Evolutionary conservation across 2,888 invertebrate species (phyloP), one percentile per base, ranked within the genome.

Genomic region (Hydropsyche betteni): DNA sequence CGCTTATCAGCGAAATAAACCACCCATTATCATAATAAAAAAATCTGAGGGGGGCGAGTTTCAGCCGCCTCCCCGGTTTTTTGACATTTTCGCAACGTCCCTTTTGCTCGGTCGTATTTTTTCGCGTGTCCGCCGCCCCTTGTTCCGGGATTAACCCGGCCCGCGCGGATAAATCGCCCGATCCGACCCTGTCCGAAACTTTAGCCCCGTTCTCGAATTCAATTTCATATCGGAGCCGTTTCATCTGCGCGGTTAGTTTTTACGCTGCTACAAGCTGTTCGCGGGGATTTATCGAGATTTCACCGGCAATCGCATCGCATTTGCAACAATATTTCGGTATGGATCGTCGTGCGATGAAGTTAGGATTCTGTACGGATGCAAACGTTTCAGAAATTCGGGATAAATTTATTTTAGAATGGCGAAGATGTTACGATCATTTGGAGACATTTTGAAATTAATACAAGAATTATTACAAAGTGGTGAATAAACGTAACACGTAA

Each of bases 231-330:
- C 64, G 64, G n/a, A 36, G 36, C 36, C 14, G 64, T 64, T 64
- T 64, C 64, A 64, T 64, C 64, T 64, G 10, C 34, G 36, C n/a
- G 64, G 64, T 64, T 64, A 64, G 64, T 64, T 64, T 64, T 64
- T 36, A 64, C 64, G 36, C 36, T 36, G n/a, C 64, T 64, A 64
- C 64, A 64, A 64, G 64, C 64, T 64, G 64, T 36, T 24, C 34
- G 8, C 4, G 34, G 36, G 64, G 36, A 12, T 64, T 10, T 44
- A 44, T 64, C 34, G 36, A 64, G 12, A 36, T 64, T 64, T 64
- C 8, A 64, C n/a, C n/a, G 24, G 7, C 5, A 16, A 61, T 61
- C 61, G 61, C 61, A n/a, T 44, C 6, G 44, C 44, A 10, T 44
- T 44, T 8, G 44, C 44, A 10, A 44, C 44, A 44, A 44, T 44